A percentile compares a stretch with the other conserved stretches of the same genome.
Conservation (phyloP, 2,888 invertebrate genomes). For the Branchellion lobata region DNA sequence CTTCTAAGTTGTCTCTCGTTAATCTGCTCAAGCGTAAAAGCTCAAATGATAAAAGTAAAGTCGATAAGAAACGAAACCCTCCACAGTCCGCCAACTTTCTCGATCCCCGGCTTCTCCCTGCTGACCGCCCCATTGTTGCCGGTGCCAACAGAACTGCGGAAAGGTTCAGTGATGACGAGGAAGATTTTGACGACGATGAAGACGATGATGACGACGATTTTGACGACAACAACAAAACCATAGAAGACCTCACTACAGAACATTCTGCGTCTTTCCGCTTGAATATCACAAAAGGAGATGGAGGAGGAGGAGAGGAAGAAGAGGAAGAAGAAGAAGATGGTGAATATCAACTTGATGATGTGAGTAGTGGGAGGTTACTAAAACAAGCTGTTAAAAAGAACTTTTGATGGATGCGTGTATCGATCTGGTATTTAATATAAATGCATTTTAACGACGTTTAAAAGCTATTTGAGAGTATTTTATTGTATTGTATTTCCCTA, state of each 20-base stretch:
- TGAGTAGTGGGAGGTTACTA: too few species aligned
- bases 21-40: neutral
- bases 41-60: neutral
- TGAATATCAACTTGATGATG: neutral
- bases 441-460: too few species aligned
- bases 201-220: neutral
- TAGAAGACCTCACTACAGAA: neutral
- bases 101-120: neutral
- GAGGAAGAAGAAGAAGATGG: neutral
- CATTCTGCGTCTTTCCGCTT: too few species aligned
- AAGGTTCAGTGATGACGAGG: neutral
- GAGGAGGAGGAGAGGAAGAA: neutral
- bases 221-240: neutral
- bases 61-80: neutral
- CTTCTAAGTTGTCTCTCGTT: neutral
- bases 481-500: too few species aligned
- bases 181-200: neutral
- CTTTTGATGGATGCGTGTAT: too few species aligned
- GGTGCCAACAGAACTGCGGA: too few species aligned
- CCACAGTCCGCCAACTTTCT: neutral
- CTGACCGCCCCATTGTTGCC: neutral
- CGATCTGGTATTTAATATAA: too few species aligned
- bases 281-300: neutral
- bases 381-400: too few species aligned
- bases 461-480: too few species aligned